Base-by-base conservation (phyloP, 2,113 vertebrate genomes). In the Pluvianellus socialis region DNA sequence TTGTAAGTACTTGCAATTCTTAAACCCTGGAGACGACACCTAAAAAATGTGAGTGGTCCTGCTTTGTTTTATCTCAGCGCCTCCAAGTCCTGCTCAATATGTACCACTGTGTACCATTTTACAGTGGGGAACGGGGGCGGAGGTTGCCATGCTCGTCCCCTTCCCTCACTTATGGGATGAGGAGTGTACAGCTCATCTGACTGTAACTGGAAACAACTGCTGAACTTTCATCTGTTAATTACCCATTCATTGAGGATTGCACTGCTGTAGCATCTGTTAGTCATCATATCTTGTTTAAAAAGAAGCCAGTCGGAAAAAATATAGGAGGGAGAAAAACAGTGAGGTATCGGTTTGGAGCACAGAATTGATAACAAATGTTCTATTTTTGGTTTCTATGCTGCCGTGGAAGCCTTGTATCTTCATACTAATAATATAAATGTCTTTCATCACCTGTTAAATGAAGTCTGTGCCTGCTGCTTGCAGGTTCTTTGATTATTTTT, bases 181-280 rank as follows among this genome's bases (percentile, higher is more conserved):
- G 90, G 53, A 85, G 45, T 49, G 71, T 74, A 65, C 72, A 50
- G 88, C 75, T 96, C 93, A 58, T 93, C 59, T 79, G 79, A 76
- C 9, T 72, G 38, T 85, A 92, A 83, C 82, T 81, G 55, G 95
- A 88, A 95, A 90, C 92, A 88, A 88, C 74, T 90, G 93, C 79
- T 93, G 81, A 92, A 95, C 71, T 92, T 96, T 80, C 50, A 35
- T 96, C 92, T 90, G 72, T 70, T 96, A 94, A 96, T 96, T 94
- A 71, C 55, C 66, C n/a, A 16, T 77, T 86, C 83, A 44, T 7
- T 65, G 90, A 89, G 65, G 79, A 47, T 59, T 47, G 55, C 52
- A 47, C 71, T 93, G 92, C 88, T 73, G 72, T 33, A 92, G 79
- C 92, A 96, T 97, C 96, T 96, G 95, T 83, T 96, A 88, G 61